Conservation (phyloP, 2,797 vertebrate genomes). For the Taeniopygia guttata region DNA sequence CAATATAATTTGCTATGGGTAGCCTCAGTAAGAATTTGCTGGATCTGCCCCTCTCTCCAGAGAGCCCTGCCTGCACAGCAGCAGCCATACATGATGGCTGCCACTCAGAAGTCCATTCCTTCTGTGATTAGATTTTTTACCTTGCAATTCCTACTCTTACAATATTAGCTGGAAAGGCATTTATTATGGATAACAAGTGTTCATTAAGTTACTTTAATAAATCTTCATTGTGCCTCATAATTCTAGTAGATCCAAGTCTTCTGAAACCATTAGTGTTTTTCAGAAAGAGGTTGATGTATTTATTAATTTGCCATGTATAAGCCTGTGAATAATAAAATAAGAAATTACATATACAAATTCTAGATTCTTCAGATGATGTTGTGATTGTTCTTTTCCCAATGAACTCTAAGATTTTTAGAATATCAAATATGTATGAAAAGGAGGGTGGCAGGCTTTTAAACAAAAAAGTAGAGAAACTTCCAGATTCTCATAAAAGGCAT, state of each 20-base stretch:
- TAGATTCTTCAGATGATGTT: neutral
- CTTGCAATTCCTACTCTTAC: neutral
- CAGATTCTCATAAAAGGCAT: neutral
- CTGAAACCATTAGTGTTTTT: neutral
- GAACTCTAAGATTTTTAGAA: neutral
- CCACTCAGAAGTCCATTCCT: neutral
- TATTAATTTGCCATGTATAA: conserved; percentile 15
- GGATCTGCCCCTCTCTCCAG: neutral
- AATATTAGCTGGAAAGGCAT: conserved; percentile 7
- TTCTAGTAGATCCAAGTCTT: neutral
- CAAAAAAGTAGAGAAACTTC: neutral
- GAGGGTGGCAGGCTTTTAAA: neutral
- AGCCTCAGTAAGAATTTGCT: neutral
- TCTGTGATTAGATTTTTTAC: neutral
- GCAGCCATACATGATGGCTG: neutral
- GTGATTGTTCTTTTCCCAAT: neutral
- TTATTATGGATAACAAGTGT: conserved; percentile 19
- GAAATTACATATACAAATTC: neutral
- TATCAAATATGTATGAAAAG: neutral
- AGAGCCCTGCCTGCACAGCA: neutral
- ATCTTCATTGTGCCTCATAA: neutral
- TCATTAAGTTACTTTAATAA: conserved; percentile 48
- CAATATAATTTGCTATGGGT: neutral
- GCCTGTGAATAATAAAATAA: neutral
- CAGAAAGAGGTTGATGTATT: neutral